Evolutionary conservation across 2,113 vertebrate species (phyloP).

Genomic region (Equus quagga): DNA sequence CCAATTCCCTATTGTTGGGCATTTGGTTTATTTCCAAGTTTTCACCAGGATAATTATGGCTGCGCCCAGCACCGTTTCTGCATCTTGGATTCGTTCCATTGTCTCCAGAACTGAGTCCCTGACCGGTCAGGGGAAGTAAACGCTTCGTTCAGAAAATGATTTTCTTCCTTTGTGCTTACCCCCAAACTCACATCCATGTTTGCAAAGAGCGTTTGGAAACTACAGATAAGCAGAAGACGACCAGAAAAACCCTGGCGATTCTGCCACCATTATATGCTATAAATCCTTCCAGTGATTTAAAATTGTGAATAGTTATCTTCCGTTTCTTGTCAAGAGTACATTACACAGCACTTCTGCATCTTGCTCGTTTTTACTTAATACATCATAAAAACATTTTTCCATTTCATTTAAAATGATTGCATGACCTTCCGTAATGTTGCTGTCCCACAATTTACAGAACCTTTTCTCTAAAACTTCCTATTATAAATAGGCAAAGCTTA

Average conservation of each 20-base stretch:
- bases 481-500: not conserved
- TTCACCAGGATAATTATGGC: not conserved
- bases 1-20: not conserved
- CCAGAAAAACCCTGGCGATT: not conserved
- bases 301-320: not conserved
- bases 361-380: not conserved
- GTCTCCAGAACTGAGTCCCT: not conserved
- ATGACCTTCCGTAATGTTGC: not conserved
- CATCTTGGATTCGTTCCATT: not conserved
- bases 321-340: not conserved
- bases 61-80: not conserved
- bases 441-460: not conserved
- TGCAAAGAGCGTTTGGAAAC: not conserved
- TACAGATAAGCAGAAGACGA: not conserved
- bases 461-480: not conserved
- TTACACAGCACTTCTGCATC: not conserved
- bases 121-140: not conserved
- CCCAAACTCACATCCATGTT: not conserved
- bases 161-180: not conserved
- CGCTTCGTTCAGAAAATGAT: not conserved
- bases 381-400: not conserved
- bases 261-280: not conserved
- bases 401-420: not conserved
- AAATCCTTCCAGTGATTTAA: not conserved
- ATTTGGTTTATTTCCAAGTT: not conserved